Base-by-base conservation (phyloP, 1,140 invertebrate species). In the Rhagoletis pomonella region DNA sequence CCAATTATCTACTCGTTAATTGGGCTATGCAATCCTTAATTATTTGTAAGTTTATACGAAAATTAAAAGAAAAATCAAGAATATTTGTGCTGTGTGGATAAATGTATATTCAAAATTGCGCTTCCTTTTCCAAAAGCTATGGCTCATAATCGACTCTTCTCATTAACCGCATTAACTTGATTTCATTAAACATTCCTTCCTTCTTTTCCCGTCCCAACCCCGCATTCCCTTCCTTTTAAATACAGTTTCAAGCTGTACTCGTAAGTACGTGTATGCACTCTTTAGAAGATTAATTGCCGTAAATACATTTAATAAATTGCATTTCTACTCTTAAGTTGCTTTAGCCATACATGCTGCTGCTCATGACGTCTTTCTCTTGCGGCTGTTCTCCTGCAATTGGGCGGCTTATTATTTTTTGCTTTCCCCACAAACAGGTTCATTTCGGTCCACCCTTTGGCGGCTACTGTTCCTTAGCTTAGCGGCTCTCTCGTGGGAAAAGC, bases 261-360 rank as follows among this genome's bases (percentile, higher is more conserved):
- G 29, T 29, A 29, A 29, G 29, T 67, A 67, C 64, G 39, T 39
- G 10, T 67, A 42, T 67, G 64, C 64, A 29, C 19, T 39, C 12
- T 3, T 67, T 67, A 1, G 12, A 67, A 67, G 64, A 14, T 12
- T 4, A 73, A 47, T 73, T 47, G 39, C 67, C 67, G 67, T 73
- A 17, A 73, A 73, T 29, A 73, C 44, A n/a, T 73, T 47, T 12
- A 47, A 73, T 73, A 73, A 73, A 73, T 73, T 42, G 67, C 67
- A 73, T 73, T 73, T 73, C 67, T 44, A 73, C 39, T 73, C 44
- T 44, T 44, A 73, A 44, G 39, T 73, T 44, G 67, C 42, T 73
- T 29, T 73, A 6, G 3, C 39, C 67, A 73, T 29, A 29, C 29
- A 29, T 29, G 29, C 29, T 29, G 29, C 29, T 29, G 29, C 29